Percentiles rank a stretch among this genome's conserved stretches.
Evolutionary conservation across 2,113 vertebrate genomes (phyloP).

Genomic region (Tenrec ecaudatus): DNA sequence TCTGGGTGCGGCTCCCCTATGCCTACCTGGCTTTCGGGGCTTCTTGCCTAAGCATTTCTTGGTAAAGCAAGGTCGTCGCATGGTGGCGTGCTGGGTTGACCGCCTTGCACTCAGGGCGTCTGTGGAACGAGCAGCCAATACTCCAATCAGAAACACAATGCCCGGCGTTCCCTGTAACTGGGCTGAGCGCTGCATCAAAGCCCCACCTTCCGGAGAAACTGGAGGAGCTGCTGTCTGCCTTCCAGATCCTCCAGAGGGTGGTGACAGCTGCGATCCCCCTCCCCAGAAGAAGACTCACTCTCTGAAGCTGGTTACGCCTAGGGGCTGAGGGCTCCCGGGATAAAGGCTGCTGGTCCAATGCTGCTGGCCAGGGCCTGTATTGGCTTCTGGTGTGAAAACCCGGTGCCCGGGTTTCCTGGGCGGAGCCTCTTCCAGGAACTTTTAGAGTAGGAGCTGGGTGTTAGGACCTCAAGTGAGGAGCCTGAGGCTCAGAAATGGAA

Average conservation of each 20-base stretch:
- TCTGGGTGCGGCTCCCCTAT: neutral
- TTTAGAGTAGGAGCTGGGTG: neutral
- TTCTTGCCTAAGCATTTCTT: neutral
- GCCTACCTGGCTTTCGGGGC: neutral
- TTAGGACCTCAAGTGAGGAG: slow-evolving; percentile 26
- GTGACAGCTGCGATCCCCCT: neutral
- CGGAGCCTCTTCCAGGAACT: neutral
- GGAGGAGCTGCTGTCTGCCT: neutral
- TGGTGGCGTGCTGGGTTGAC: neutral
- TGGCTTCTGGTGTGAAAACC: neutral
- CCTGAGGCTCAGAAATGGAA: neutral
- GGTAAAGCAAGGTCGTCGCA: neutral
- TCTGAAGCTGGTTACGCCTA: neutral
- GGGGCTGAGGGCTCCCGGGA: neutral
- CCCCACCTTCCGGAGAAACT: neutral
- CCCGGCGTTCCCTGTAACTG: neutral
- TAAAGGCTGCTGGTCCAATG: neutral
- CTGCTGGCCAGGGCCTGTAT: neutral
- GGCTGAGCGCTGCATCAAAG: neutral
- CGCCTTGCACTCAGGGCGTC: neutral
- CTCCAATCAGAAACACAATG: neutral
- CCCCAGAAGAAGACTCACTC: neutral
- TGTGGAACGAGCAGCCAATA: neutral
- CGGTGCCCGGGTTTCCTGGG: no score
- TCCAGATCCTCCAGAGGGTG: neutral